These are phyloP conservation scores for Cataglyphis hispanica DNA, from an alignment of 1,140 invertebrate genomes.

Conservation along the genomic window DNA sequence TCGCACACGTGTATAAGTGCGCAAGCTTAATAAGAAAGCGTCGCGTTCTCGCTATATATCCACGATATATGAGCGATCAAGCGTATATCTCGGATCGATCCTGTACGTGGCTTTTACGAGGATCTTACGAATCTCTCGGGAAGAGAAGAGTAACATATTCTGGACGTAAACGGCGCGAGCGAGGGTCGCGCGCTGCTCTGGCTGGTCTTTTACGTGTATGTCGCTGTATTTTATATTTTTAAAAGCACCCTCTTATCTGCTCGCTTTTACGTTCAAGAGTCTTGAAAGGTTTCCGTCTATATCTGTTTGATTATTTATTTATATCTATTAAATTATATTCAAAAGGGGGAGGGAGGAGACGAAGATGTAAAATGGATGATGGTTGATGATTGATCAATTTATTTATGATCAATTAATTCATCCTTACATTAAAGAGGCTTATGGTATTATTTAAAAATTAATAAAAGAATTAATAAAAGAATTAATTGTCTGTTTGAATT, in stretches of 20 bases:
- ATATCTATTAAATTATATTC: conserved; percentile 50
- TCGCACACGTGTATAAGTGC: background rate
- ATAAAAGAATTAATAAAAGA: too few species aligned
- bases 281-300: conserved; percentile 61
- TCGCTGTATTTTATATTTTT: conserved; percentile 75
- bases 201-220: conserved; percentile 62
- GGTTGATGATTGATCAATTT: conserved; percentile 21
- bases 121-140: conserved; percentile 35
- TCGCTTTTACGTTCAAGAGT: conserved; percentile 62
- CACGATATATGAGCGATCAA: conserved; percentile 53
- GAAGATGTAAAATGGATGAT: background rate
- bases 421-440: background rate
- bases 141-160: conserved; percentile 60
- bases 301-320: conserved; percentile 60
- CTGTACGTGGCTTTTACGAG: conserved; percentile 42
- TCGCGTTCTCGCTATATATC: conserved; percentile 5
- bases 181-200: conserved; percentile 49
- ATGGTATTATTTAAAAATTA: background rate
- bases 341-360: background rate
- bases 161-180: conserved; percentile 19
- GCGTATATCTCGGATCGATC: conserved; percentile 35
- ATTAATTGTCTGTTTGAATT: conserved; percentile 3
- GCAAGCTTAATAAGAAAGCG: conserved; percentile 54
- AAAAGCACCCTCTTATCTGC: conserved; percentile 72
- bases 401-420: conserved; percentile 25